Conservation (phyloP, 2,888 invertebrate species). For the Drosophila longiperda region DNA sequence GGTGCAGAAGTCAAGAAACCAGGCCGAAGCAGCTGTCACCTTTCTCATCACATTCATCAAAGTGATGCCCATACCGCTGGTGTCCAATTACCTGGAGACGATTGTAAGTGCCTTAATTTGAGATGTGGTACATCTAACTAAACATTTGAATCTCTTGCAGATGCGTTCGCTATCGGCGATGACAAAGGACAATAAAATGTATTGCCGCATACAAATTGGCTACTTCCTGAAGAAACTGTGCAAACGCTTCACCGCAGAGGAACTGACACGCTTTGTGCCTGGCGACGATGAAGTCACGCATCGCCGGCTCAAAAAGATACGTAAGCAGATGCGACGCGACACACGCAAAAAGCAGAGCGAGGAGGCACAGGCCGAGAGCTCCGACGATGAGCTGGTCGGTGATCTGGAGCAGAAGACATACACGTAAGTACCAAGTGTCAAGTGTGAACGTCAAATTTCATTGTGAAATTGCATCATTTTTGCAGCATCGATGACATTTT, state of each 20-base stretch:
- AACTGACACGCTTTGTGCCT: conserved; percentile 90
- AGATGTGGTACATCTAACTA: background rate
- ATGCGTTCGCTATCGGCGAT: conserved; percentile 90
- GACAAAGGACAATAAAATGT: conserved; percentile 90
- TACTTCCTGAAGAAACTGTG: conserved; percentile 91
- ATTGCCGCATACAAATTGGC: conserved; percentile 91
- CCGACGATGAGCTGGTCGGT: conserved; percentile 86
- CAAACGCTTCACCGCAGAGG: conserved; percentile 91
- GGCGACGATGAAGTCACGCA: conserved; percentile 89
- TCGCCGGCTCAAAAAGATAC: conserved; percentile 91
- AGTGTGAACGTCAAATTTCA: background rate
- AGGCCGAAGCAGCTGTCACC: conserved; percentile 82
- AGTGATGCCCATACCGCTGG: conserved; percentile 87
- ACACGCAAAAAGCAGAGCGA: conserved; percentile 86
- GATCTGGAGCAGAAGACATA: conserved; percentile 86
- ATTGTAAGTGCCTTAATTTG: conserved; percentile 85
- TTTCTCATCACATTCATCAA: conserved; percentile 84
- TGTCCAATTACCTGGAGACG: conserved; percentile 88
- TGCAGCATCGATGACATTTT: conserved; percentile 91
- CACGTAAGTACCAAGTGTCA: conserved; percentile 68
- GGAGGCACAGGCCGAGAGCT: conserved; percentile 83
- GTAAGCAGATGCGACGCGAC: conserved; percentile 92
- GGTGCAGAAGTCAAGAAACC: conserved; percentile 82
- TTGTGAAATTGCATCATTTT: background rate
- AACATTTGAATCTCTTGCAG: conserved; percentile 72